Percentiles rank a stretch among this genome's conserved stretches.
Conservation (phyloP, 2,888 invertebrate genomes). For the Capitulum mitella region DNA sequence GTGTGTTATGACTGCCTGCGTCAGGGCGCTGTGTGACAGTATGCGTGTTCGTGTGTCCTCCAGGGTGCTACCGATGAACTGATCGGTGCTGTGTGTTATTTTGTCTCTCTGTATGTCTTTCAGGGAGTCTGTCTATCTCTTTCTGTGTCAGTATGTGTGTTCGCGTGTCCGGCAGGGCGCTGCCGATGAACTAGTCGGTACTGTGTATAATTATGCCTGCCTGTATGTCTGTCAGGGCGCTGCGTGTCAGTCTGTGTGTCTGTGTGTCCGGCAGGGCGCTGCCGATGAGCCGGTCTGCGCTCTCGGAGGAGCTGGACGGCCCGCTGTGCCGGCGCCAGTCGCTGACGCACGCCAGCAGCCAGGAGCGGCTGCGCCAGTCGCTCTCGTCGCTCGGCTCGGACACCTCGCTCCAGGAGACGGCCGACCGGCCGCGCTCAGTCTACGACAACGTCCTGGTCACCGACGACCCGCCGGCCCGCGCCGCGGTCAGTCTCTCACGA, state of each 20-base stretch:
- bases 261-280: background rate
- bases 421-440: conserved; percentile 1
- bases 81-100: background rate
- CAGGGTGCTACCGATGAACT: too few relatives aligned
- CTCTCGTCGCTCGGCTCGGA: conserved; percentile 14
- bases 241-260: background rate
- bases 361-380: conserved; percentile 19
- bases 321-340: background rate
- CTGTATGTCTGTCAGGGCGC: background rate
- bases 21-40: conserved; percentile 3
- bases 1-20: too few relatives aligned
- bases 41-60: background rate
- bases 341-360: background rate
- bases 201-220: background rate
- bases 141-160: background rate
- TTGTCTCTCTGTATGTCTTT: background rate
- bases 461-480: background rate
- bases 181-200: background rate
- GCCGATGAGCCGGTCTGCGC: background rate
- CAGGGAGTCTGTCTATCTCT: background rate
- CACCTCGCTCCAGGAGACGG: background rate
- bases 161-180: background rate
- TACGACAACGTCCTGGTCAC: conserved; percentile 10
- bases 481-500: too few relatives aligned
- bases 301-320: background rate